Percentiles rank a stretch among this genome's conserved stretches.
phyloP scores from a whole-genome alignment of 2,113 vertebrate species.

The Oryzias javanicus region DNA sequence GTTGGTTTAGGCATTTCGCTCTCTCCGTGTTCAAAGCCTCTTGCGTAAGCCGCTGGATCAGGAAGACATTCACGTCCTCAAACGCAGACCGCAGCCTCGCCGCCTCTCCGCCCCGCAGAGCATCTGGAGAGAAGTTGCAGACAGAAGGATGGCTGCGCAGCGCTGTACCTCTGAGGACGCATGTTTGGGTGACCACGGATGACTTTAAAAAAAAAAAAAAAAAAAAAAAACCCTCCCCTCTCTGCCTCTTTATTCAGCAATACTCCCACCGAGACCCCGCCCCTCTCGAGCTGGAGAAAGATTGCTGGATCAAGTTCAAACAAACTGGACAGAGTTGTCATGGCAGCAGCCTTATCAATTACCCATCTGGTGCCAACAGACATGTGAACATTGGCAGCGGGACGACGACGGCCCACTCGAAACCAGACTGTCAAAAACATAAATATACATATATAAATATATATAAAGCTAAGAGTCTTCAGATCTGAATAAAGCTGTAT shows the following conservation, averaged over 20 bases:
- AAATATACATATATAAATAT: conserved; percentile 54
- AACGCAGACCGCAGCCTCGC: conserved; percentile 39
- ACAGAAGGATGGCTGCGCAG: conserved; percentile 33
- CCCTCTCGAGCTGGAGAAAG: conserved; percentile 29
- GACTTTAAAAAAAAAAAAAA: too few species aligned
- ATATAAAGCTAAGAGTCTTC: conserved; percentile 57
- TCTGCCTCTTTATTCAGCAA: conserved; percentile 55
- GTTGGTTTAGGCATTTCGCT: conserved; percentile 44
- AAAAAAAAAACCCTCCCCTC: too few species aligned
- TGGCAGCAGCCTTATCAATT: conserved; percentile 53
- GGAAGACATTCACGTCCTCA: conserved; percentile 45
- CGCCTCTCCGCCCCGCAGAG: conserved; percentile 19
- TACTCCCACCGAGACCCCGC: conserved; percentile 54
- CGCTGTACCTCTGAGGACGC: conserved; percentile 30
- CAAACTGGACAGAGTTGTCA: conserved; percentile 33
- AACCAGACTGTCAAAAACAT: conserved; percentile 52
- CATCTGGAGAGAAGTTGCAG: conserved; percentile 41
- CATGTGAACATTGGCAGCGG: conserved; percentile 59
- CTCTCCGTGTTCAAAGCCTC: conserved; percentile 51
- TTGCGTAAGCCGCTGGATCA: conserved; percentile 55
- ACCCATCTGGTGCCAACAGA: conserved; percentile 48
- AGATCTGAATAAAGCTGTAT: conserved; percentile 78
- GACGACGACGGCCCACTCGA: conserved; percentile 45
- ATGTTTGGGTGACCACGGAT: conserved; percentile 23
- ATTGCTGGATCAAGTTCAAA: conserved; percentile 37